These are phyloP conservation scores for Asobara japonica DNA, from an alignment of 1,140 invertebrate genomes.

Conservation along the genomic window DNA sequence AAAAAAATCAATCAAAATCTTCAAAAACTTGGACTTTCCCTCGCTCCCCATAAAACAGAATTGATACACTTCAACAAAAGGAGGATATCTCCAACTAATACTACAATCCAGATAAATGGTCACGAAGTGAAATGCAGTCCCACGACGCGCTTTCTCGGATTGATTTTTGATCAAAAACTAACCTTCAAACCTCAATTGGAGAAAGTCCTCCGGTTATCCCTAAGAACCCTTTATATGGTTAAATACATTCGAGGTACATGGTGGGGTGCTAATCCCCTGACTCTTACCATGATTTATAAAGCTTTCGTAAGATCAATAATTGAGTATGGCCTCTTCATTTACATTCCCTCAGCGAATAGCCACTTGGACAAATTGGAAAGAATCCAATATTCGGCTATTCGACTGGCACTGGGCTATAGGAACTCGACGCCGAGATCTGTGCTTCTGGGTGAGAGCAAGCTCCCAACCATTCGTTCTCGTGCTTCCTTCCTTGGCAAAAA, in stretches of 20 bases:
- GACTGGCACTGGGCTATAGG: conserved; percentile 12
- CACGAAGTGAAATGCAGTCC: background rate
- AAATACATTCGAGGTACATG: conserved; percentile 21
- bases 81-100: background rate
- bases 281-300: conserved; percentile 20
- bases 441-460: conserved; percentile 1
- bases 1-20: background rate
- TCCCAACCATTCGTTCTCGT: background rate
- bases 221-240: conserved; percentile 17
- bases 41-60: conserved; percentile 14
- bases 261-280: conserved; percentile 26
- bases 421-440: conserved; percentile 5
- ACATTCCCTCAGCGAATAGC: background rate
- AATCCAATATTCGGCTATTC: background rate
- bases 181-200: background rate
- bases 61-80: conserved; percentile 23
- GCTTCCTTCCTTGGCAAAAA: background rate
- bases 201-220: background rate
- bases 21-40: background rate
- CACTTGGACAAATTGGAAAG: background rate
- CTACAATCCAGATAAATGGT: background rate
- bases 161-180: conserved; percentile 17
- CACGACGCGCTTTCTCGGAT: background rate
- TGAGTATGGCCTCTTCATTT: conserved; percentile 29
- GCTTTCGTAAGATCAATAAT: conserved; percentile 23